A percentile compares a stretch with the other conserved stretches of the same genome.
Conservation (phyloP, 2,113 vertebrate species). For the Phalacrocorax pelagicus region DNA sequence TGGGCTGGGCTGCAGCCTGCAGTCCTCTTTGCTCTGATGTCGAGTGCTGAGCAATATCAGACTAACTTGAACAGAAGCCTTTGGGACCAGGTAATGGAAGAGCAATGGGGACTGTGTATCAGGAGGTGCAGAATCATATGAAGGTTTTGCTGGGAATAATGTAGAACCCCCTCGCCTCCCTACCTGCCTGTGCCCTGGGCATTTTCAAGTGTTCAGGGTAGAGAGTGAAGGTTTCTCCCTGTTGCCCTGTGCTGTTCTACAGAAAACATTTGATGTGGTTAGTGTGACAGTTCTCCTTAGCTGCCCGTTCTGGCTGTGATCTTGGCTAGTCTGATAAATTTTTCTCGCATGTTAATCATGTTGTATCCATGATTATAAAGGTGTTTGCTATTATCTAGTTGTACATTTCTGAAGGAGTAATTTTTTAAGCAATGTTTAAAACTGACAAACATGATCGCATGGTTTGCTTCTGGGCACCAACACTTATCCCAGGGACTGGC, state of each 20-base stretch:
- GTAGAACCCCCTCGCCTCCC: neutral
- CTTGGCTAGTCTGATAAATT: neutral
- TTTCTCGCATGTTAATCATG: neutral
- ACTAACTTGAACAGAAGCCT: fast-evolving
- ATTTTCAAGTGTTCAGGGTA: neutral
- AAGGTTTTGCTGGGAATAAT: neutral
- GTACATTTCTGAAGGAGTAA: neutral
- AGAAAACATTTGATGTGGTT: neutral
- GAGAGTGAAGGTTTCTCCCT: neutral
- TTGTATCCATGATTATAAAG: neutral
- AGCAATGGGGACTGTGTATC: neutral
- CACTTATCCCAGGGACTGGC: neutral
- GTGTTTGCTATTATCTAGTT: neutral
- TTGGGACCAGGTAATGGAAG: neutral
- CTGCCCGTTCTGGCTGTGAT: neutral
- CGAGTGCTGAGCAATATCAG: neutral
- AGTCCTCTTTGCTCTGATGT: neutral
- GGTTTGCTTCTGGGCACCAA: neutral
- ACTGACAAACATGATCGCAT: fast-evolving
- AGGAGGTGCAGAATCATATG: neutral
- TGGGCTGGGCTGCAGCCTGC: neutral
- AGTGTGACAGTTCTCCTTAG: neutral
- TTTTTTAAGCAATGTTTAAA: neutral
- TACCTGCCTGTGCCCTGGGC: neutral
- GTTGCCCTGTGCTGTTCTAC: neutral